These are phyloP conservation scores for Urocitellus parryii DNA, from an alignment of 2,113 vertebrate genomes.

Conservation along the genomic window DNA sequence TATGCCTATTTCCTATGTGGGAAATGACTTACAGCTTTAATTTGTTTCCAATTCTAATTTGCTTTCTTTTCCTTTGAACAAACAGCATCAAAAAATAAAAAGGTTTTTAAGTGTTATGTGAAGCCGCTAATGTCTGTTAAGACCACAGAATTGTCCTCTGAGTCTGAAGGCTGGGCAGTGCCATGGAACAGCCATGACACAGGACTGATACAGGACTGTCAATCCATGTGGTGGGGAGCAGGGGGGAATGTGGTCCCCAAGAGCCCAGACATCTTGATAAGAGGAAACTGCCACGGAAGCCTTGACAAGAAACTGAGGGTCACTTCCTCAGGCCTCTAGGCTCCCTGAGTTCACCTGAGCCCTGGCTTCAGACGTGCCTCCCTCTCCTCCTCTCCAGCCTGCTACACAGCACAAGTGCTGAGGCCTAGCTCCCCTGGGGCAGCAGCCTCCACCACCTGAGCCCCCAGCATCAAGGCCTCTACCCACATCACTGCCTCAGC, in stretches of 20 bases:
- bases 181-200: background rate
- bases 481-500: constrained; percentile 50
- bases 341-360: background rate
- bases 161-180: background rate
- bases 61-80: constrained; percentile 18
- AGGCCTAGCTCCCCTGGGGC: constrained; percentile 12
- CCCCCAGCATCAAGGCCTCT: background rate
- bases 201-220: background rate
- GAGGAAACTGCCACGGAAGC: background rate
- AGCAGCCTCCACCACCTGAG: background rate
- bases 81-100: background rate
- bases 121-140: background rate
- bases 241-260: background rate
- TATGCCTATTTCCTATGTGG: background rate
- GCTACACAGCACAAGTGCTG: background rate
- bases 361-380: fast-evolving
- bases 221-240: background rate
- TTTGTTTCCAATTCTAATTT: constrained; percentile 38
- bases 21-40: background rate
- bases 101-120: background rate
- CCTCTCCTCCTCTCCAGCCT: background rate
- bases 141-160: background rate
- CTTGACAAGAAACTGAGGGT: fast-evolving
- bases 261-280: background rate
- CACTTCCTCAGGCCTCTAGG: background rate